phyloP scores from a whole-genome alignment of 2,113 vertebrate species.

The Peucedramus taeniatus region DNA sequence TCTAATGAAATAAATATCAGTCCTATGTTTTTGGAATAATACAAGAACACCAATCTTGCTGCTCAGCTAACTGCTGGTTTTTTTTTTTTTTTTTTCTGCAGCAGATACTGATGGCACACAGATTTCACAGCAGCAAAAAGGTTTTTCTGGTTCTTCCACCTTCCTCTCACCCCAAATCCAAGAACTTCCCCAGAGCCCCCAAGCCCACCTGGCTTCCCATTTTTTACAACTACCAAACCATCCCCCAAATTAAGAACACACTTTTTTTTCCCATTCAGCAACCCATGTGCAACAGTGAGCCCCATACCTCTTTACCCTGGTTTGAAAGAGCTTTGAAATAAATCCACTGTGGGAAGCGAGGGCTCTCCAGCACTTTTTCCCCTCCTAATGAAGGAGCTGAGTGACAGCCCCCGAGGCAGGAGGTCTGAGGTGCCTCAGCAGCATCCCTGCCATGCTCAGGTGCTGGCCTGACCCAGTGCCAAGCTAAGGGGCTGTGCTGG shows the following conservation, averaged over 20 bases:
- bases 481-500: background rate
- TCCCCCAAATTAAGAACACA: background rate
- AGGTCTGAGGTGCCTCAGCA: background rate
- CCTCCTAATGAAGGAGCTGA: conserved; percentile 37
- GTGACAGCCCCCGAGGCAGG: conserved; percentile 30
- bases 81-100: background rate
- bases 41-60: conserved; percentile 18
- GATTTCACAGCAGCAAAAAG: background rate
- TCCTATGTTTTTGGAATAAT: conserved; percentile 26
- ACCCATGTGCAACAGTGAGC: background rate
- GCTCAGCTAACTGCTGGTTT: background rate
- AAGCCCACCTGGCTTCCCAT: background rate
- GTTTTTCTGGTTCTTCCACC: background rate
- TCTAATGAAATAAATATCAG: conserved; percentile 53
- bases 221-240: background rate
- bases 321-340: conserved; percentile 22
- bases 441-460: background rate
- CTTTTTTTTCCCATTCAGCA: background rate
- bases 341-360: background rate
- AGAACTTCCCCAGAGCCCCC: background rate
- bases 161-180: background rate
- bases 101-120: background rate
- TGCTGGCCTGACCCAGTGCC: background rate
- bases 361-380: background rate
- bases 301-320: background rate